Percentiles rank a stretch among this genome's conserved stretches.
Conservation (phyloP, 2,888 invertebrate species). For the Branchellion lobata region DNA sequence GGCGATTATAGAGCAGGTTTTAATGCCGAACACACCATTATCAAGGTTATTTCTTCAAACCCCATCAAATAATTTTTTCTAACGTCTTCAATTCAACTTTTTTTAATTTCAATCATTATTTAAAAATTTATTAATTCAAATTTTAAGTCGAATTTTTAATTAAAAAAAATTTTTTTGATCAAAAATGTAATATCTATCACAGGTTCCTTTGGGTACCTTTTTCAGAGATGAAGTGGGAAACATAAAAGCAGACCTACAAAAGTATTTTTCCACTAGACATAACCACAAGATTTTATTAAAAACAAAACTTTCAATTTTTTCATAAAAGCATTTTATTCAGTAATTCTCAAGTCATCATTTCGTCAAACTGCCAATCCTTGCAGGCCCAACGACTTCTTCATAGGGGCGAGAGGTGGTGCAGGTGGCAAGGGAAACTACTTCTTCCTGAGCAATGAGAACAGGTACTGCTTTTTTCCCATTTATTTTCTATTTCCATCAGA, state of each 20-base stretch:
- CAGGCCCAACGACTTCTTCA: constrained; percentile 73
- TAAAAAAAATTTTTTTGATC: not conserved
- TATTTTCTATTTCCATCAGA: too few relatives aligned
- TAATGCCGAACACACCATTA: not conserved
- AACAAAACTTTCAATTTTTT: too few relatives aligned
- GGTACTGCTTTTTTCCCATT: too few relatives aligned
- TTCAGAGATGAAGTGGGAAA: constrained; percentile 65
- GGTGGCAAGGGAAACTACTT: constrained; percentile 94
- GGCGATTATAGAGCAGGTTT: not conserved
- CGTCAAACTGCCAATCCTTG: too few relatives aligned
- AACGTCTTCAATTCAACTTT: too few relatives aligned
- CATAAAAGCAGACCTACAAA: constrained; percentile 71
- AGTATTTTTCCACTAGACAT: too few relatives aligned
- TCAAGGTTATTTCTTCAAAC: not conserved
- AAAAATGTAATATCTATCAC: not conserved
- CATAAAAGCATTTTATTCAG: too few relatives aligned
- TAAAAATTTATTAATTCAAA: too few relatives aligned
- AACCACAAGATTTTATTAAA: too few relatives aligned
- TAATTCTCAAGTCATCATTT: too few relatives aligned
- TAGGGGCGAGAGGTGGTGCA: constrained; percentile 90
- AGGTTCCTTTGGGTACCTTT: constrained; percentile 69
- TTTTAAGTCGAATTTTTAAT: not conserved
- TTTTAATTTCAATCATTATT: too few relatives aligned
- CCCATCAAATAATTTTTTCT: too few relatives aligned
- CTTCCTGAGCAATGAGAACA: constrained; percentile 78